Evolutionary conservation across 2,888 invertebrate species (phyloP), one percentile per base, ranked within the genome.

Genomic region (Formica aserva): DNA sequence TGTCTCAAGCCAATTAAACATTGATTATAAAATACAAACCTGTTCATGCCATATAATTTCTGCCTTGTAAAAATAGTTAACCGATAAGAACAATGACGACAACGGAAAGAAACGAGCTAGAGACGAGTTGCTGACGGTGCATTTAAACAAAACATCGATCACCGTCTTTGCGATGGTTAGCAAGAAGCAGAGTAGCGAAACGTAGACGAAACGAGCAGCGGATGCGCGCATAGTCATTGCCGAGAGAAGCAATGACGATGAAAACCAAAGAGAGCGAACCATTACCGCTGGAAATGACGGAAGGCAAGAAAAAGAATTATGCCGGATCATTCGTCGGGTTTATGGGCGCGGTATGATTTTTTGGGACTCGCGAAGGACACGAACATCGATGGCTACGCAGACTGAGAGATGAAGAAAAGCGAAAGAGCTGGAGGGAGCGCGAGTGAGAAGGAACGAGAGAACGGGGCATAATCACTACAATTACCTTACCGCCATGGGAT

Each of bases 381-480:
- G 85, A 86, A 84, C 86, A 85, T 87, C 85, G 86, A 88, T 85
- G 84, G 82, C 76, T 81, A 48, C 67, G 45, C 65, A 11, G n/a
- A 77, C 76, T 72, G 72, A 75, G 62, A 82, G 75, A 83, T 81
- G 84, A 78, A 72, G 77, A 83, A 83, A 67, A 77, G 85, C 66
- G 48, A 81, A 65, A 65, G 60, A 63, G 75, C 62, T 67, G 18
- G 45, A 35, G 66, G 52, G 85, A 87, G 84, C 82, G 71, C 82
- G 75, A 81, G 85, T 41, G 62, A 65, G 76, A 86, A 41, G 45
- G 82, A 83, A 65, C 82, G 87, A 90, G 86, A 86, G 90, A 88
- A 85, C 85, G 85, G 89, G 88, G 91, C 89, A 91, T 93, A 93
- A 93, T 93, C 92, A 92, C 93, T 93, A 91, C 93, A 93, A 94